phyloP scores from a whole-genome alignment of 2,888 invertebrate genomes.

The Sussaba pulchella region DNA sequence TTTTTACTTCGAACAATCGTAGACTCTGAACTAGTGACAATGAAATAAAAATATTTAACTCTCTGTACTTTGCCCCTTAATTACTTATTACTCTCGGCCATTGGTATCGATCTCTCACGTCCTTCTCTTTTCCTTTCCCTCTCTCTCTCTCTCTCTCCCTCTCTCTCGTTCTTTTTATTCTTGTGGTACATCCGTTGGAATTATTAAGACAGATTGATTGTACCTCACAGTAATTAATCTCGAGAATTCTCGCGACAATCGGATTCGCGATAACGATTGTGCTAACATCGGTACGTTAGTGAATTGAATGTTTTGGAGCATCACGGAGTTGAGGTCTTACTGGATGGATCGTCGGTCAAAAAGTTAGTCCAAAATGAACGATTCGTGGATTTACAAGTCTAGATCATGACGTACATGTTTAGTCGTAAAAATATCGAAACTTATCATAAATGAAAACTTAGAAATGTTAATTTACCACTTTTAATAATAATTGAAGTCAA shows the following conservation, averaged over 20 bases:
- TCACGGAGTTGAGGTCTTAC: conserved; percentile 35
- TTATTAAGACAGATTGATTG: conserved; percentile 57
- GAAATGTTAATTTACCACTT: too few relatives aligned
- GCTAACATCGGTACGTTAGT: conserved; percentile 27
- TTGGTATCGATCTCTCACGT: conserved; percentile 14
- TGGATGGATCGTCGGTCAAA: too few relatives aligned
- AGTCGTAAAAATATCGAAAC: too few relatives aligned
- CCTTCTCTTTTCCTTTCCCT: too few relatives aligned
- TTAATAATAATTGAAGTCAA: too few relatives aligned
- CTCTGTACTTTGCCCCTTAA: not conserved
- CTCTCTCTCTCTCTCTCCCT: not conserved
- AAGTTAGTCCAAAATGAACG: too few relatives aligned
- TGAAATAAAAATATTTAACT: conserved; percentile 26
- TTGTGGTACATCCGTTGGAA: conserved; percentile 32
- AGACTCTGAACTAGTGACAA: conserved; percentile 12
- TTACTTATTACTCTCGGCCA: not conserved
- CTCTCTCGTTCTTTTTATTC: not conserved
- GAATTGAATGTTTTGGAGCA: conserved; percentile 7
- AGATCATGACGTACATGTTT: too few relatives aligned
- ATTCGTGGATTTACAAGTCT: too few relatives aligned
- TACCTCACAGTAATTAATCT: conserved; percentile 56
- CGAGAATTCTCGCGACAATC: conserved; percentile 34
- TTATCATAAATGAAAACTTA: too few relatives aligned
- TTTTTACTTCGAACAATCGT: conserved; percentile 40
- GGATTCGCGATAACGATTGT: conserved; percentile 29